Evolutionary conservation across 2,113 vertebrate genomes (phyloP), one percentile per base, ranked within the genome.

Genomic region (Tamias sibiricus): DNA sequence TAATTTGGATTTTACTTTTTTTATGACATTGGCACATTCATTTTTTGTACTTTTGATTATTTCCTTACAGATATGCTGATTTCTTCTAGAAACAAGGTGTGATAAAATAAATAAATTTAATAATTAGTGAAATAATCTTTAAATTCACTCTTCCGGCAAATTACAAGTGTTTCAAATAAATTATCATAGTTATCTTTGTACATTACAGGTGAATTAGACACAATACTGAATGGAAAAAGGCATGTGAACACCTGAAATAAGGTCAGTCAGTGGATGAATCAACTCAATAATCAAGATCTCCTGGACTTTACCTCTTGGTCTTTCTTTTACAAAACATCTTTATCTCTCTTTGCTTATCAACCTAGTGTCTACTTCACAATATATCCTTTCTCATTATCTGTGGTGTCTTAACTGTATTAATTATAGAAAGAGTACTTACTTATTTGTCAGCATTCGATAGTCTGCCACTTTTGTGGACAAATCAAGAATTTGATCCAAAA

Each of bases 401-500:
- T 42, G 8, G 13, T 57, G 4, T 91, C 4, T 87, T 13, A 54
- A 72, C 5, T 72, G 2, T 54, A n/a, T 22, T 68, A 44, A 47
- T 66, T 68, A 75, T 79, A 35, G 44, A 80, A 91, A 87, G 22
- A 54, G 66, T 76, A 99, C 99, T 93, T 99, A 99, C 99, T 99
- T 99, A 76, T 98, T 98, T 32, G 98, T 99, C 96, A 99, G 90
- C 20, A 98, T 96, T 57, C 98, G 98, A 97, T 99, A 99, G 94
- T 99, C 99, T 98, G 98, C 99, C 37, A 98, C 95, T 98, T 99
- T 99, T 72, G 99, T 99, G 12, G 98, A 98, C 87, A 99, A 97
- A 98, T 99, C 99, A 94, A 99, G 95, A 1, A 99, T 99, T 86
- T 99, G 99, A 76, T 98, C 92, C 91, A 99, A 77, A 92, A 99